Evolutionary conservation across 1,140 invertebrate species (phyloP), one percentile per base, ranked within the genome.

Genomic region (Drosophila mauritiana): DNA sequence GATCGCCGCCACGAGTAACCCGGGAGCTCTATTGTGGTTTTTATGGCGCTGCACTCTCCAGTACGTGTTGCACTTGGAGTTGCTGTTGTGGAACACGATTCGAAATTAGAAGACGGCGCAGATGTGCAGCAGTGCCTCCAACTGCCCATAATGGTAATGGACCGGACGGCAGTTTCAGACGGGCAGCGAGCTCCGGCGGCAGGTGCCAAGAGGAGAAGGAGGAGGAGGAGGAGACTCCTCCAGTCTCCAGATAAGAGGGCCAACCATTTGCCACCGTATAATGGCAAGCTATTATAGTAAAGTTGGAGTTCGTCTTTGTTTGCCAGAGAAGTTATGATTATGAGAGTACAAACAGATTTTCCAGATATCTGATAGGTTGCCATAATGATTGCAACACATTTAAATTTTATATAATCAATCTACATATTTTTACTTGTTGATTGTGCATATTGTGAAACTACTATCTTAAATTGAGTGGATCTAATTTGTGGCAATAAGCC

Each of bases 71-170:
- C 58, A 63, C 34, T 59, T 54, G 54, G 27, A 72, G 63, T 70
- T 64, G 62, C 73, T 65, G 83, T 52, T 67, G 63, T 78, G 84
- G 52, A 89, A 86, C 82, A 78, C 76, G 73, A 80, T 84, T 89
- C 61, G 65, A 83, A 86, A 83, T 79, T 77, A 73, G 79, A 86
- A 59, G 84, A 58, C 62, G 64, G 68, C 72, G 61, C 84, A 89
- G 84, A 89, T 89, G 84, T 89, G 80, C 80, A 77, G 73, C 64
- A 78, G 70, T 75, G 36, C 61, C 45, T 64, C 52, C 49, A 61
- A 74, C 53, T 74, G 78, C 62, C 52, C 61, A 51, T 69, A 58
- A 61, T 31, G n/a, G 46, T 53, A 73, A 51, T 64, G 58, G 43
- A 15, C 42, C 43, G 53, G 25, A 53, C 51, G 17, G 34, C 20